Conservation (phyloP, 1,140 invertebrate genomes). For the Apolygus lucorum region DNA sequence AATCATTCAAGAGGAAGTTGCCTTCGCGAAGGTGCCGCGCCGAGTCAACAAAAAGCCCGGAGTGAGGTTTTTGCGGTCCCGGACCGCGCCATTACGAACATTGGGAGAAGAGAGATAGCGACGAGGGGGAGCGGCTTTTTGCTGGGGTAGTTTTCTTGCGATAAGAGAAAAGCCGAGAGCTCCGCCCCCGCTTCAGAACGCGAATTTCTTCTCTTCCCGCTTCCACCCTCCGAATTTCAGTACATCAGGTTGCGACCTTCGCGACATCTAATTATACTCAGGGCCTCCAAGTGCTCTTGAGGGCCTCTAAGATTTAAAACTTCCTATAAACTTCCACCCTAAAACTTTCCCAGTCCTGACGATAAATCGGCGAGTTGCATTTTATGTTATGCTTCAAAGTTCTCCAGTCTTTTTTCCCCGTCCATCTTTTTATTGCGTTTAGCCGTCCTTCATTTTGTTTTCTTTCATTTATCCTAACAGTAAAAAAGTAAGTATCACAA, state of each 20-base stretch:
- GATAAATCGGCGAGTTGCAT: not conserved
- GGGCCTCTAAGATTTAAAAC: not conserved
- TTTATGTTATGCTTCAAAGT: not conserved
- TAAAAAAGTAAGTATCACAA: too few species aligned
- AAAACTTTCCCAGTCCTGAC: not conserved
- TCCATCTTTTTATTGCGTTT: too few species aligned
- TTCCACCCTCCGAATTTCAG: too few species aligned
- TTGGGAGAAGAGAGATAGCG: not conserved
- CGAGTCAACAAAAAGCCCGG: not conserved
- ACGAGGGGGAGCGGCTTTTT: not conserved
- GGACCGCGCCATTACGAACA: not conserved
- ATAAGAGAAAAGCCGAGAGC: not conserved
- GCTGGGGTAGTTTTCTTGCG: not conserved
- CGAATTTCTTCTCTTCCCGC: too few species aligned
- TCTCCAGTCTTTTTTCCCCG: too few species aligned
- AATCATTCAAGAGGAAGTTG: not conserved
- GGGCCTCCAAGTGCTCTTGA: not conserved
- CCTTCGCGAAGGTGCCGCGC: not conserved
- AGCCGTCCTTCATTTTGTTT: too few species aligned
- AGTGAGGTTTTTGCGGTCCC: not conserved
- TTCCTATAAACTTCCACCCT: not conserved
- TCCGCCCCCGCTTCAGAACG: too few species aligned
- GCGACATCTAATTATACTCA: not conserved
- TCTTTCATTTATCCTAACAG: too few species aligned
- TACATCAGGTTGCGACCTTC: too few species aligned